Conservation (phyloP, 2,113 vertebrate species). For the Sebastes fasciatus region DNA sequence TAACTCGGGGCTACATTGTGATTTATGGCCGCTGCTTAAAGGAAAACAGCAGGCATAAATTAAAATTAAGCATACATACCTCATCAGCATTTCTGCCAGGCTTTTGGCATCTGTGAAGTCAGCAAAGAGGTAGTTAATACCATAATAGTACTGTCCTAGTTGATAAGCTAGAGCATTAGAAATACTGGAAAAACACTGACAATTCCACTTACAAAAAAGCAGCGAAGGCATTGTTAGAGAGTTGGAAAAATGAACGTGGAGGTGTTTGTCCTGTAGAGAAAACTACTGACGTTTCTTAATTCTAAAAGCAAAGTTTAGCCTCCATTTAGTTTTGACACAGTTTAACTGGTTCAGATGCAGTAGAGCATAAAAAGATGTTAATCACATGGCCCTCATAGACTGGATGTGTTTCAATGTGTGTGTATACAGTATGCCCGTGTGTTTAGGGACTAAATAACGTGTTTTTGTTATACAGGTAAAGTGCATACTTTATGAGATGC, state of each 20-base stretch:
- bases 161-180: conserved; percentile 51
- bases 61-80: conserved; percentile 85
- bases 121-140: conserved; percentile 78
- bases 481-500: not conserved
- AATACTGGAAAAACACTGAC: conserved; percentile 36
- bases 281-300: not conserved
- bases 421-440: not conserved
- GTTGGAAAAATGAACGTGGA: not conserved
- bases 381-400: not conserved
- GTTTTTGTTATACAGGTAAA: not conserved
- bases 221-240: not conserved
- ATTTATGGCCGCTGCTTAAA: conserved; percentile 65
- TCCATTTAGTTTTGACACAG: not conserved
- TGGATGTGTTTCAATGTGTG: not conserved
- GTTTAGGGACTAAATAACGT: not conserved
- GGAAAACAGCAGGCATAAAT: conserved; percentile 60
- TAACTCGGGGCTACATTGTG: conserved; percentile 43
- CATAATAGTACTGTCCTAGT: conserved; percentile 42
- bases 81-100: conserved; percentile 99
- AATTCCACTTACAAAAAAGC: conserved; percentile 14
- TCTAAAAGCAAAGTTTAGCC: not conserved
- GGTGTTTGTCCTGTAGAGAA: not conserved
- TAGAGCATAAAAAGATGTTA: not conserved
- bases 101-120: conserved; percentile 97
- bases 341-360: not conserved